These are phyloP conservation scores for Channa striata DNA, from an alignment of 2,797 vertebrate species.

Conservation along the genomic window DNA sequence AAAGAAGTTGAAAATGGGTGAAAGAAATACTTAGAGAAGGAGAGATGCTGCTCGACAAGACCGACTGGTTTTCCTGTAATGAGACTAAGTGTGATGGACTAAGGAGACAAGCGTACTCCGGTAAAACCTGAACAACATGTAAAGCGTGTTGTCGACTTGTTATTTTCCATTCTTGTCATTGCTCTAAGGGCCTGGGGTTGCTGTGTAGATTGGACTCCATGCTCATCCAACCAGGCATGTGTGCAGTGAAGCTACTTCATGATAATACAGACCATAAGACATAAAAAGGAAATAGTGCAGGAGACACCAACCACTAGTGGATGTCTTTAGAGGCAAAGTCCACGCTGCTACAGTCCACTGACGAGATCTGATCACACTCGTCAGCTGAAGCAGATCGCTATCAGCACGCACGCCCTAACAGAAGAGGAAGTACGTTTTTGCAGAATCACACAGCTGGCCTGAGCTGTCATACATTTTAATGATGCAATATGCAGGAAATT, in stretches of 20 bases:
- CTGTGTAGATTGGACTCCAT: not conserved
- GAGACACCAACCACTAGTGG: too few relatives aligned
- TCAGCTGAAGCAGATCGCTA: constrained; percentile 49
- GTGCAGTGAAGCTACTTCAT: too few relatives aligned
- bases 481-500: constrained; percentile 7
- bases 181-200: not conserved
- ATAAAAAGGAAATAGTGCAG: too few relatives aligned
- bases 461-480: not conserved
- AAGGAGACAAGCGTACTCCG: not conserved
- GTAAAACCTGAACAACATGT: constrained; percentile 55
- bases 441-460: constrained; percentile 15
- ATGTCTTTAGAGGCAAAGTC: not conserved
- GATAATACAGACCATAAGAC: too few relatives aligned
- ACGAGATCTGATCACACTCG: constrained; percentile 54
- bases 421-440: constrained; percentile 58
- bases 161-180: constrained; percentile 19
- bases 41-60: constrained; percentile 60
- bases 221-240: not conserved
- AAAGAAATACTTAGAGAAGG: constrained; percentile 21
- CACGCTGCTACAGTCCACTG: constrained; percentile 45
- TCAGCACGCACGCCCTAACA: constrained; percentile 54
- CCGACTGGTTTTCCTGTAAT: constrained; percentile 47
- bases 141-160: not conserved
- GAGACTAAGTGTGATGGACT: constrained; percentile 7
- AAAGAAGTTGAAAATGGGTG: not conserved